Evolutionary conservation across 2,888 invertebrate genomes (phyloP).

Genomic region (Orthosia gracilis): DNA sequence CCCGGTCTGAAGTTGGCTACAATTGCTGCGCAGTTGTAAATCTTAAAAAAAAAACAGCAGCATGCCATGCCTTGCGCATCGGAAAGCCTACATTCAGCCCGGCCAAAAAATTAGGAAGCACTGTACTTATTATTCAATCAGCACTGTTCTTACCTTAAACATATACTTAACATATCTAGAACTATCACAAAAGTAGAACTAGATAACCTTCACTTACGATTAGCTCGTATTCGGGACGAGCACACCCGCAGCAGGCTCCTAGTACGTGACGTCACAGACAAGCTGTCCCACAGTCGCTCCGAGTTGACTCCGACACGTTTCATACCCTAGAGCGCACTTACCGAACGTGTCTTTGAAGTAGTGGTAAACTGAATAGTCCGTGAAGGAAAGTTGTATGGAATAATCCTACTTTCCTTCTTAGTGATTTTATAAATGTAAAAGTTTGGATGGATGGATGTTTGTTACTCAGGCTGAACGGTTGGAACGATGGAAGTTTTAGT

Average conservation of each 20-base stretch:
- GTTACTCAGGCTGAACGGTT: no score
- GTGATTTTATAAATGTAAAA: neutral
- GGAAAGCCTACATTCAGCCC: no score
- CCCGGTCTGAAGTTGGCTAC: no score
- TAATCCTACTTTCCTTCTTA: neutral
- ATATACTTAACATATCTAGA: no score
- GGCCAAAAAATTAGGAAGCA: no score
- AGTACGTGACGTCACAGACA: slow-evolving; percentile 18
- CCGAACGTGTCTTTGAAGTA: neutral
- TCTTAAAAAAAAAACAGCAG: no score
- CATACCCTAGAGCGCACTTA: neutral
- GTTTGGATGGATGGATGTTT: no score
- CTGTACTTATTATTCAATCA: no score
- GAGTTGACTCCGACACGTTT: neutral
- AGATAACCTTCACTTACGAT: slow-evolving; percentile 6
- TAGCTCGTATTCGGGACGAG: neutral
- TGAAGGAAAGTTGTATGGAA: neutral
- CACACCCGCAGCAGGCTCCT: slow-evolving; percentile 1
- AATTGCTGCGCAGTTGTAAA: no score
- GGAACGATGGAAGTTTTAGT: no score
- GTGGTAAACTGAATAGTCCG: neutral
- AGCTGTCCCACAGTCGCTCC: neutral
- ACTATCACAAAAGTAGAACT: neutral
- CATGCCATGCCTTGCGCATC: no score
- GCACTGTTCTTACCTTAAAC: no score